Conservation (phyloP, 1,140 invertebrate genomes). For the Lamellibrachia luymesi region DNA sequence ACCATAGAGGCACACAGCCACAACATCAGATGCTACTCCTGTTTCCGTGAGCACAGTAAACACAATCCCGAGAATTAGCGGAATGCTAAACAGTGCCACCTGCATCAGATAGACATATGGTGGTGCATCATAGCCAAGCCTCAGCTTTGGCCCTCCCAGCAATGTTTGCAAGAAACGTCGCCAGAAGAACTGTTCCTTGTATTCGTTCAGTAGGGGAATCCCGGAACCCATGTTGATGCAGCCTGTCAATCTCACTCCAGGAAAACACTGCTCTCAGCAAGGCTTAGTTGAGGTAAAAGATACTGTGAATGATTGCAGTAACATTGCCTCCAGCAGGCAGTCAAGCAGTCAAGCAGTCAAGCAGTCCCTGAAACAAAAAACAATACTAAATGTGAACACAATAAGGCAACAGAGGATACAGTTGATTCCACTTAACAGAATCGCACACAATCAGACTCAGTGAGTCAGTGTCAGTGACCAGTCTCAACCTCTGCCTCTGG, state of each 20-base stretch:
- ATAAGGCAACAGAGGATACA: too few relatives aligned
- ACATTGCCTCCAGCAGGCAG: neutral
- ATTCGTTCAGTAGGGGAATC: constrained; percentile 58
- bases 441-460: too few relatives aligned
- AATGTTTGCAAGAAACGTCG: constrained; percentile 57
- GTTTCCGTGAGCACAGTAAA: constrained; percentile 41
- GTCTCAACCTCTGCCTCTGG: too few relatives aligned
- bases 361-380: neutral
- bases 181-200: constrained; percentile 56
- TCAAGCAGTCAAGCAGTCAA: neutral
- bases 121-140: constrained; percentile 47
- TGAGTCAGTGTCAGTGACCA: too few relatives aligned
- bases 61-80: constrained; percentile 41
- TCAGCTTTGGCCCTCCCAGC: constrained; percentile 54
- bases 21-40: constrained; percentile 33
- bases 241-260: neutral
- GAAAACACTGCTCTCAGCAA: too few relatives aligned
- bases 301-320: neutral
- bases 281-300: neutral
- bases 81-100: constrained; percentile 45
- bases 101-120: constrained; percentile 53
- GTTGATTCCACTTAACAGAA: too few relatives aligned
- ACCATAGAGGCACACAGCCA: constrained; percentile 37
- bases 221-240: constrained; percentile 43
- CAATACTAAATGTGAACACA: neutral